These are phyloP conservation scores for Phalacrocorax aristotelis DNA, from an alignment of 2,113 vertebrate genomes.

Conservation along the genomic window DNA sequence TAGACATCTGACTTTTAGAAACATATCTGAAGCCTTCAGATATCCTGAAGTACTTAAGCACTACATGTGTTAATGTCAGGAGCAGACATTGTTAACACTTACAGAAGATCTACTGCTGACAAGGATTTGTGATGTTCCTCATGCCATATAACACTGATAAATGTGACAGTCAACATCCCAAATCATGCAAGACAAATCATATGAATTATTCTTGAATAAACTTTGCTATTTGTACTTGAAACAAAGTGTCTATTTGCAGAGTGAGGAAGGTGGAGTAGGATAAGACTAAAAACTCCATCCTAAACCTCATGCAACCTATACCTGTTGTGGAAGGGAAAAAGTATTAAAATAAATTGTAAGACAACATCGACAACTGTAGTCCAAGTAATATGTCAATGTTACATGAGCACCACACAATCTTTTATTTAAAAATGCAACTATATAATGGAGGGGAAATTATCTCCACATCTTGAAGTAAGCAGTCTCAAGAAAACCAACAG, in stretches of 20 bases:
- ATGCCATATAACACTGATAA: background rate
- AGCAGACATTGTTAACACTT: background rate
- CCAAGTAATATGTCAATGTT: background rate
- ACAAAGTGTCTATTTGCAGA: background rate
- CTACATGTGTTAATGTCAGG: background rate
- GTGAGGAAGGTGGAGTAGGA: background rate
- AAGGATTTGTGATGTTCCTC: background rate
- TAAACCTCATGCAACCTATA: background rate
- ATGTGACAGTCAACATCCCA: background rate
- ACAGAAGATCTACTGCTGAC: background rate
- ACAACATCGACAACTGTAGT: background rate
- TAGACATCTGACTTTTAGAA: background rate
- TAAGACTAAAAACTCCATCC: background rate
- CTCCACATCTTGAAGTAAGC: background rate
- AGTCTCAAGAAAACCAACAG: background rate
- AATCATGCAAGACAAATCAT: background rate
- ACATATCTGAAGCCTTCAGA: background rate
- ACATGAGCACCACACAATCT: background rate
- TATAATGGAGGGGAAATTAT: background rate
- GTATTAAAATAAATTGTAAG: background rate
- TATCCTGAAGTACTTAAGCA: background rate
- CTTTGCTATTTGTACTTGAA: background rate
- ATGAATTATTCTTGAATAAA: background rate
- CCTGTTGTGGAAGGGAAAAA: background rate
- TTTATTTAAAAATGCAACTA: background rate